Conservation (phyloP, 2,888 invertebrate genomes). For the Sussaba pulchella region DNA sequence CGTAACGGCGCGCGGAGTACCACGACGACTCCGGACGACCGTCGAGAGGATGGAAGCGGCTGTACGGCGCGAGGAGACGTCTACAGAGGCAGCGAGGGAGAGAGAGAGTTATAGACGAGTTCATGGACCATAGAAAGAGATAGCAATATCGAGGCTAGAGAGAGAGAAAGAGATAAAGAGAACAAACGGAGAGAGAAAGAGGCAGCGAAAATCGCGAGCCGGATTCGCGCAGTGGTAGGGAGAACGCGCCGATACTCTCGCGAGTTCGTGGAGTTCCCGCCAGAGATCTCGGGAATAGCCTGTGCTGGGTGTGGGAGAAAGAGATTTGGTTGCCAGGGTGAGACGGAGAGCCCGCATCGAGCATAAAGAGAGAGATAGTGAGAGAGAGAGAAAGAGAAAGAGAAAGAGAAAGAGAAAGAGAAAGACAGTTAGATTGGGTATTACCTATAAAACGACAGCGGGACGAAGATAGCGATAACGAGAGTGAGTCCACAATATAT, state of each 20-base stretch:
- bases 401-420: not conserved
- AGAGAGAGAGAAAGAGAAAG: not conserved
- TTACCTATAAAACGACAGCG: slow-evolving; percentile 25
- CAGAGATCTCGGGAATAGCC: slow-evolving; percentile 52
- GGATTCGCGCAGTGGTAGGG: slow-evolving; percentile 46
- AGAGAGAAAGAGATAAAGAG: slow-evolving; percentile 18
- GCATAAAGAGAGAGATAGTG: no score
- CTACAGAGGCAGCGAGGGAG: not conserved
- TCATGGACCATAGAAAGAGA: slow-evolving; percentile 19
- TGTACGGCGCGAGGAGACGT: slow-evolving; percentile 40
- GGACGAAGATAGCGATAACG: slow-evolving; percentile 6
- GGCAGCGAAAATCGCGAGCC: slow-evolving; percentile 22
- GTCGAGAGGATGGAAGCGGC: slow-evolving; percentile 65
- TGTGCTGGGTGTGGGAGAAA: slow-evolving; percentile 25
- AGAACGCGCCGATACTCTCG: slow-evolving; percentile 47
- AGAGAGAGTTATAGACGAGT: slow-evolving; percentile 5
- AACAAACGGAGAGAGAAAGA: slow-evolving; percentile 19
- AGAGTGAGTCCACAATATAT: slow-evolving; percentile 10
- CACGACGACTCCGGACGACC: slow-evolving; percentile 52
- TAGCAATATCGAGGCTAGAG: not conserved
- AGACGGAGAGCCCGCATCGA: slow-evolving; percentile 5
- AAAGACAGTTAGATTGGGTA: not conserved
- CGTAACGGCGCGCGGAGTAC: slow-evolving; percentile 54
- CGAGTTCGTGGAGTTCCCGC: slow-evolving; percentile 50
- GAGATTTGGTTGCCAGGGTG: not conserved